Percentiles rank a stretch among this genome's conserved stretches.
phyloP scores from a whole-genome alignment of 30 jellyfish, hydroid and myxozoan species.

The Catostylus mosaicus region DNA sequence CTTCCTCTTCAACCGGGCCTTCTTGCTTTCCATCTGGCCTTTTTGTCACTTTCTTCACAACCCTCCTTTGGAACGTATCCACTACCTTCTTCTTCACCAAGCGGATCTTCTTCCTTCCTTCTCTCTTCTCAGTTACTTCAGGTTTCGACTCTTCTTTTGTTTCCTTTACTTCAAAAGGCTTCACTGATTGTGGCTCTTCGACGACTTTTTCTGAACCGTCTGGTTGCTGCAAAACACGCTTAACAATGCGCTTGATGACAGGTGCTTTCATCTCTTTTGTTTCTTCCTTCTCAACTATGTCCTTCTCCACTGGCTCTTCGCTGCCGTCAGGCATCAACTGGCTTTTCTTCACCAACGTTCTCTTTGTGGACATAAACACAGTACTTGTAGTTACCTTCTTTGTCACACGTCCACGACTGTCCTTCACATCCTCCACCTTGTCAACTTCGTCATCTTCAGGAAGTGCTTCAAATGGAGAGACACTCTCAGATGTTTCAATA shows the following conservation, averaged over 20 bases:
- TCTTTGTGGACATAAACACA: conserved; percentile 43
- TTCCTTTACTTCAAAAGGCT: conserved; percentile 34
- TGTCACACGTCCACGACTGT: conserved; percentile 49
- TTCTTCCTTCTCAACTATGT: conserved; percentile 68
- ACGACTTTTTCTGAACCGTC: conserved; percentile 78
- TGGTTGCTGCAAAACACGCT: conserved; percentile 54
- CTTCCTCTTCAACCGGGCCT: conserved; percentile 61
- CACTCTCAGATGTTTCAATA: conserved; percentile 72
- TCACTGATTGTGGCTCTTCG: conserved; percentile 62
- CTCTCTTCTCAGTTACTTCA: conserved; percentile 63
- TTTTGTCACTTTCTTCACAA: conserved; percentile 55
- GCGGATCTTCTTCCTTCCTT: conserved; percentile 47
- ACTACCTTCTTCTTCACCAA: conserved; percentile 26
- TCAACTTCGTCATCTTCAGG: conserved; percentile 64
- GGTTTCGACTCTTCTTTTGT: conserved; percentile 68
- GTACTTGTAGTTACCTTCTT: conserved; percentile 46
- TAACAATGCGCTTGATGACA: conserved; percentile 46
- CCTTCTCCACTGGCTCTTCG: conserved; percentile 49
- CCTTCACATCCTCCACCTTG: conserved; percentile 34
- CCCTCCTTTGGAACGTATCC: conserved; percentile 54
- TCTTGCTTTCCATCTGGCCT: conserved; percentile 78
- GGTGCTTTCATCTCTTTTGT: conserved; percentile 27
- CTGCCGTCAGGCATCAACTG: conserved; percentile 61
- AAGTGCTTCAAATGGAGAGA: conserved; percentile 48
- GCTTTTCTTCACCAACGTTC: conserved; percentile 45